These are phyloP conservation scores for Varroa destructor DNA, from an alignment of 1,140 invertebrate genomes.

Conservation along the genomic window DNA sequence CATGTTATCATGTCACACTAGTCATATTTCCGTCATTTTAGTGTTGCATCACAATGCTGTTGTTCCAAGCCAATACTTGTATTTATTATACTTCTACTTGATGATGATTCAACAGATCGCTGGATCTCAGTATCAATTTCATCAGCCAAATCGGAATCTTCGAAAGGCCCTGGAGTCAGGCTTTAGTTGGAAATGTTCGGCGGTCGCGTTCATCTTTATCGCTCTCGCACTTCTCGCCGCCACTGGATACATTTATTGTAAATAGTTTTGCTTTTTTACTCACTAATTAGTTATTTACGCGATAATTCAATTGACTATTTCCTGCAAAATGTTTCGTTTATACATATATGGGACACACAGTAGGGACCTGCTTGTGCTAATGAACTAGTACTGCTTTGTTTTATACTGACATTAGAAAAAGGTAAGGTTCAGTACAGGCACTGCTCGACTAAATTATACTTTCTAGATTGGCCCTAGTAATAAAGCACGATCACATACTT, in stretches of 20 bases:
- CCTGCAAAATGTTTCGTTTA: constrained; percentile 34
- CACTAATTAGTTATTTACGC: constrained; percentile 32
- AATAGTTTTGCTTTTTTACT: constrained; percentile 41
- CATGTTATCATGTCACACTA: not conserved
- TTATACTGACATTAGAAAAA: no score
- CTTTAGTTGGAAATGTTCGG: constrained; percentile 87
- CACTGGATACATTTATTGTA: constrained; percentile 85
- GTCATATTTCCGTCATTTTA: no score
- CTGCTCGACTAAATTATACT: no score
- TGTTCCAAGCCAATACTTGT: no score
- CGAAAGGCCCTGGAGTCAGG: constrained; percentile 77
- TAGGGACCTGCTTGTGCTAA: constrained; percentile 10
- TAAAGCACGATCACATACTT: no score
- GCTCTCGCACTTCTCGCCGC: constrained; percentile 72
- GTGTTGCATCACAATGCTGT: no score
- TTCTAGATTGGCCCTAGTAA: no score
- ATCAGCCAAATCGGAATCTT: constrained; percentile 46
- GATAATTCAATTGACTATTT: constrained; percentile 33
- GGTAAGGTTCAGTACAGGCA: no score
- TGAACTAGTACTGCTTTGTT: no score
- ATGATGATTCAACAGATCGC: no score
- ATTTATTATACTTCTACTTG: no score
- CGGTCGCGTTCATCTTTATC: constrained; percentile 73
- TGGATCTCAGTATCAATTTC: not conserved
- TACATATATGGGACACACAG: constrained; percentile 33